These are phyloP conservation scores for Peromyscus polionotus DNA, from an alignment of 2,113 vertebrate genomes.

Conservation along the genomic window DNA sequence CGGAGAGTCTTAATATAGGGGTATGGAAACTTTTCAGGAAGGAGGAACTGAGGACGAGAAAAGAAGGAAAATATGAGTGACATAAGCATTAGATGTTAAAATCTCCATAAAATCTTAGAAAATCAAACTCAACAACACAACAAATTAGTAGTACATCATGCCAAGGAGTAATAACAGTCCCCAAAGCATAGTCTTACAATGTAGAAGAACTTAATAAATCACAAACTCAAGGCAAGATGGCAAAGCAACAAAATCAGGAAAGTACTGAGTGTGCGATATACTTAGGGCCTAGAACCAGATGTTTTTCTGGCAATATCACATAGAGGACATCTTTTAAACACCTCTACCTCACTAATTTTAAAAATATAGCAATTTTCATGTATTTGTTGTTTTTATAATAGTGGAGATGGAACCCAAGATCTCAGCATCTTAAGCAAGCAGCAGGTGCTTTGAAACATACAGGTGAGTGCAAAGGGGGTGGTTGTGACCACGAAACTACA, in stretches of 20 bases:
- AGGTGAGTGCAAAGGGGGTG: neutral
- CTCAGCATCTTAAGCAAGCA: neutral
- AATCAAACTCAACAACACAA: neutral
- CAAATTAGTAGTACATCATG: neutral
- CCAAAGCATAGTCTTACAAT: neutral
- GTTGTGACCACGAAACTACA: neutral
- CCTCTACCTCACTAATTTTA: neutral
- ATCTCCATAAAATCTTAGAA: neutral
- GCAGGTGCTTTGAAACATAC: neutral
- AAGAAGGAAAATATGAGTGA: neutral
- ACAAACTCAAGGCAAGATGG: neutral
- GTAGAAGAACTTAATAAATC: neutral
- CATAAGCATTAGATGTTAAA: neutral
- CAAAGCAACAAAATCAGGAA: neutral
- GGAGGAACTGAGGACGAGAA: neutral
- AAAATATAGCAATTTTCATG: neutral
- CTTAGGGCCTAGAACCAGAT: neutral
- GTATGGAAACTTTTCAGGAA: too few relatives aligned
- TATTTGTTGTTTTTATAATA: neutral
- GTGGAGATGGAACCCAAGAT: neutral
- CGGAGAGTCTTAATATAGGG: too few relatives aligned
- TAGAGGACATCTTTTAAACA: neutral
- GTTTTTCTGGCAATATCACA: slow-evolving; percentile 9
- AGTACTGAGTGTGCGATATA: neutral
- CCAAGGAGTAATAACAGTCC: neutral